Evolutionary conservation across 2,113 vertebrate genomes (phyloP).

Genomic region (Antidorcas marsupialis): DNA sequence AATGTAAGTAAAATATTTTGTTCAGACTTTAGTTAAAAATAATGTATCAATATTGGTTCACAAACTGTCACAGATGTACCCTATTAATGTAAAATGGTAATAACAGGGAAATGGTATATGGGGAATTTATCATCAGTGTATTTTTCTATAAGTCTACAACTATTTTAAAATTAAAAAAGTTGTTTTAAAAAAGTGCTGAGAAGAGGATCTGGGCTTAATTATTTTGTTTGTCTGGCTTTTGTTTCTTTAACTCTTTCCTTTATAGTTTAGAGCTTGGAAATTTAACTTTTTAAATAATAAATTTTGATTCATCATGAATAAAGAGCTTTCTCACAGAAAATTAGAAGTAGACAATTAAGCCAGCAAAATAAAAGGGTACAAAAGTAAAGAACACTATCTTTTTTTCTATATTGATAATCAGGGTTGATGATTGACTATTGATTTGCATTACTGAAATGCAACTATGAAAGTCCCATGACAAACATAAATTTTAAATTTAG

Average conservation of each 20-base stretch:
- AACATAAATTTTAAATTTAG: neutral
- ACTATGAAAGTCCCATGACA: neutral
- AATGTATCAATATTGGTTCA: neutral
- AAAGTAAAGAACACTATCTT: neutral
- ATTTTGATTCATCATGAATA: neutral
- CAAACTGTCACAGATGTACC: neutral
- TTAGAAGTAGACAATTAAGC: neutral
- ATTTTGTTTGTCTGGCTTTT: neutral
- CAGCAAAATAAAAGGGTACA: neutral
- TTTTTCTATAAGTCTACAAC: neutral
- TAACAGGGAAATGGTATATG: neutral
- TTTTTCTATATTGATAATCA: neutral
- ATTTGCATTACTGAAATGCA: neutral
- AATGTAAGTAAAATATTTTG: neutral
- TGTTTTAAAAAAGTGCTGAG: neutral
- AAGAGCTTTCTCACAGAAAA: neutral
- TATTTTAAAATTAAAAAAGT: neutral
- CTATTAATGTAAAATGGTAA: neutral
- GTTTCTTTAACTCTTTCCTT: neutral
- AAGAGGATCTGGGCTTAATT: neutral
- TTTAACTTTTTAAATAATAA: neutral
- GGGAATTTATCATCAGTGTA: accelerated
- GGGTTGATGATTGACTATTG: neutral
- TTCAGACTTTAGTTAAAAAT: neutral
- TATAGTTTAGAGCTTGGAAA: neutral